Evolutionary conservation across 1,140 invertebrate genomes (phyloP).

Genomic region (Scaptodrosophila lebanonensis): DNA sequence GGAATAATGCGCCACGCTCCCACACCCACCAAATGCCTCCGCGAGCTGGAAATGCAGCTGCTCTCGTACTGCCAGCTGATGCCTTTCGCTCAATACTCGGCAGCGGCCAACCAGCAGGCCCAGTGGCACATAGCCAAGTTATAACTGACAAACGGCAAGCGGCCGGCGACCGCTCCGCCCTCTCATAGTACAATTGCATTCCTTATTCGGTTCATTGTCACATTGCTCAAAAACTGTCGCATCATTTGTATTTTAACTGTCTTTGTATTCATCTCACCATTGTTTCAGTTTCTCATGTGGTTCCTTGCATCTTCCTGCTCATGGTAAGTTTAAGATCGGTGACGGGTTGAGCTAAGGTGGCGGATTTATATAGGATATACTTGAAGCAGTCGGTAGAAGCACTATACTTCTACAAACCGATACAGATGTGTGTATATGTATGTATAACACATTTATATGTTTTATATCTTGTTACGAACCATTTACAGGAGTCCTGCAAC

Average conservation of each 20-base stretch:
- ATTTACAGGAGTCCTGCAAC: too few species aligned
- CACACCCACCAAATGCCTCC: constrained; percentile 42
- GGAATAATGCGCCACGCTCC: constrained; percentile 42
- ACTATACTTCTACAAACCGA: too few species aligned
- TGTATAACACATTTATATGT: too few species aligned
- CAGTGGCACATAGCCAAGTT: constrained; percentile 65
- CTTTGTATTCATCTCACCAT: constrained; percentile 46
- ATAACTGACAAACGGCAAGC: constrained; percentile 68
- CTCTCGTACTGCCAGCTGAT: constrained; percentile 65
- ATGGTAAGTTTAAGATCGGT: constrained; percentile 2
- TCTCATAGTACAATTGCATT: constrained; percentile 56
- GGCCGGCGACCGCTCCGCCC: constrained; percentile 16
- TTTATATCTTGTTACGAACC: too few species aligned
- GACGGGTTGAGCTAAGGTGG: background rate
- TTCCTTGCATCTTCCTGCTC: constrained; percentile 29
- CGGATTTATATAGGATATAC: too few species aligned
- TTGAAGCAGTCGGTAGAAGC: too few species aligned
- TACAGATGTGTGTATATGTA: too few species aligned
- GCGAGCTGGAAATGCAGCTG: constrained; percentile 48
- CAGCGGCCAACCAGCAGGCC: constrained; percentile 60
- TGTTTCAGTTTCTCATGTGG: constrained; percentile 55
- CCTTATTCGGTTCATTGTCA: constrained; percentile 53
- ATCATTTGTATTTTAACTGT: constrained; percentile 61
- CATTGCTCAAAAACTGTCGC: constrained; percentile 64
- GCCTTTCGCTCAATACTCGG: constrained; percentile 68